A percentile compares a stretch with the other conserved stretches of the same genome.
Evolutionary conservation across 2,888 invertebrate species (phyloP).

Genomic region (Sesamia inferens): DNA sequence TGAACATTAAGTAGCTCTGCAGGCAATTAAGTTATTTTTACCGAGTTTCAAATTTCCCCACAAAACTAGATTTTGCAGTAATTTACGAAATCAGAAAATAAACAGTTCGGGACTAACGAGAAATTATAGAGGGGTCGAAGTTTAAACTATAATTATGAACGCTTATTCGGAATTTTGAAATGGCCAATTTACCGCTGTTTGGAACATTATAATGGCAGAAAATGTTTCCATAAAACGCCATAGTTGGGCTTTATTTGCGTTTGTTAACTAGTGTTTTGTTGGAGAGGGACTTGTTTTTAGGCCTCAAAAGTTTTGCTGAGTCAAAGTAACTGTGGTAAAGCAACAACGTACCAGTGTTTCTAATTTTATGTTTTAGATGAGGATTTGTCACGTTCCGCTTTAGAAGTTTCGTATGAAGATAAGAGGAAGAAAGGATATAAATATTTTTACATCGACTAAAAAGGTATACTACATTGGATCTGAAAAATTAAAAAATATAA

Average conservation of each 20-base stretch:
- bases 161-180: constrained; percentile 70
- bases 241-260: constrained; percentile 59
- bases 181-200: constrained; percentile 69
- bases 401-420: not conserved
- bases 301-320: constrained; percentile 18
- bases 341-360: not conserved
- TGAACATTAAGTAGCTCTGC: not conserved
- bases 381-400: not conserved
- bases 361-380: not conserved
- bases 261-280: constrained; percentile 51
- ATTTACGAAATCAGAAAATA: constrained; percentile 53
- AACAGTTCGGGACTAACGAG: constrained; percentile 57
- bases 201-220: constrained; percentile 69
- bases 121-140: constrained; percentile 69
- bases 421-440: not conserved
- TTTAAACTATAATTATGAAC: constrained; percentile 72
- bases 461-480: not conserved
- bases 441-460: not conserved
- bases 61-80: constrained; percentile 29
- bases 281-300: constrained; percentile 27
- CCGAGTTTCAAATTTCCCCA: not conserved
- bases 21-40: constrained; percentile 6
- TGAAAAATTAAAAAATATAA: not conserved
- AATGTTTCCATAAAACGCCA: constrained; percentile 67
- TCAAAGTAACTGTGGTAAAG: constrained; percentile 27